Conservation (phyloP, 2,113 vertebrate species). For the Condylura cristata region DNA sequence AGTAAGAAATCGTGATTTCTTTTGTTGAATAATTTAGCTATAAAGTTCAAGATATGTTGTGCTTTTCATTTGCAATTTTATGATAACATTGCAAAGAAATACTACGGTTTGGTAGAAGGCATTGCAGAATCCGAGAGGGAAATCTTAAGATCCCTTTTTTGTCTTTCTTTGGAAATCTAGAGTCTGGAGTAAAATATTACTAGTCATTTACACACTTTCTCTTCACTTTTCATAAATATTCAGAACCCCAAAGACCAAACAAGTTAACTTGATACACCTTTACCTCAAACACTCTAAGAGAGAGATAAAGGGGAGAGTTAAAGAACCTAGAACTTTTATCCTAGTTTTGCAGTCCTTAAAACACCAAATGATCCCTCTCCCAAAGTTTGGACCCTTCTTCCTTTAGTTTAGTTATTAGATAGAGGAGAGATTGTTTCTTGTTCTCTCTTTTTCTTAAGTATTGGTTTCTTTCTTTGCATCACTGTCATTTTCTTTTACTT, state of each 20-base stretch:
- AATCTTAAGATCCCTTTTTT: neutral
- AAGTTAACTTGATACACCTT: neutral
- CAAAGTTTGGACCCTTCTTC: neutral
- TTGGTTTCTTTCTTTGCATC: neutral
- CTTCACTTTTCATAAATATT: neutral
- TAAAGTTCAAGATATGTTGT: neutral
- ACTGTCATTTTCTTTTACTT: neutral
- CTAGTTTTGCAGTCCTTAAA: neutral
- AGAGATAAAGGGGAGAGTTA: neutral
- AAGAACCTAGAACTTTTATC: neutral
- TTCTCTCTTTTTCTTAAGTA: neutral
- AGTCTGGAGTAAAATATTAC: neutral
- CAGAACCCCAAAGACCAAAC: neutral
- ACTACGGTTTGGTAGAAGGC: neutral
- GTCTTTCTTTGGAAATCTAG: neutral
- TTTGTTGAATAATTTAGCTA: neutral
- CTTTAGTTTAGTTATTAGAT: too few species aligned
- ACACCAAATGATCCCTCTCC: neutral
- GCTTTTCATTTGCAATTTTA: neutral
- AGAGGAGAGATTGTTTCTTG: neutral
- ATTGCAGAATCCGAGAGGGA: neutral
- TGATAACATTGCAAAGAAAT: neutral
- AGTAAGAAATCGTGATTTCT: neutral
- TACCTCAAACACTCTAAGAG: neutral
- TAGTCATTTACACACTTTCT: neutral